Evolutionary conservation across 2,888 invertebrate genomes (phyloP).

Genomic region (Auanema sp.): DNA sequence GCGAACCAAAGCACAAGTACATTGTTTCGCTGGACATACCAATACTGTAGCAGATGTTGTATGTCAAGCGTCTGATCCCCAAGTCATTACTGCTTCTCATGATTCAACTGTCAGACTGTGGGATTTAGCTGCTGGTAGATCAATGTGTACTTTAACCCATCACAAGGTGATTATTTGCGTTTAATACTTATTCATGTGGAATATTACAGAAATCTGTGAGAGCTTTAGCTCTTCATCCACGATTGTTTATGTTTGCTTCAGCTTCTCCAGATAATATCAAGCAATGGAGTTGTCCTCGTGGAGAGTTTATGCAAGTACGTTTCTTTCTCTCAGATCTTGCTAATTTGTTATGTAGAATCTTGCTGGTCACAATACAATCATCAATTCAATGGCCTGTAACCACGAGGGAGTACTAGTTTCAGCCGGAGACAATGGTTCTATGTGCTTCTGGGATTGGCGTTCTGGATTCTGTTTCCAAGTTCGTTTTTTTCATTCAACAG

Average conservation of each 20-base stretch:
- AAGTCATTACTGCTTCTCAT: slow-evolving; percentile 73
- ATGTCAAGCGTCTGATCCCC: slow-evolving; percentile 90
- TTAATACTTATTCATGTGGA: neutral
- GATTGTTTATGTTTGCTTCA: slow-evolving; percentile 86
- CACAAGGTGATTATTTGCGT: slow-evolving; percentile 74
- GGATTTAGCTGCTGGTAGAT: slow-evolving; percentile 95
- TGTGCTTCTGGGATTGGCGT: slow-evolving; percentile 98
- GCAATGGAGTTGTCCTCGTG: slow-evolving; percentile 97
- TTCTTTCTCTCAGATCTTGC: neutral
- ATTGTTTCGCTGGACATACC: slow-evolving; percentile 90
- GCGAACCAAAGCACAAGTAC: slow-evolving; percentile 96
- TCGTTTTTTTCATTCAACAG: neutral
- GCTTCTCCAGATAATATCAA: slow-evolving; percentile 98
- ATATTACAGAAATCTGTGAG: slow-evolving; percentile 71
- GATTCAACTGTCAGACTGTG: slow-evolving; percentile 95
- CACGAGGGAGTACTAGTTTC: slow-evolving; percentile 92
- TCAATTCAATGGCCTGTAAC: slow-evolving; percentile 93
- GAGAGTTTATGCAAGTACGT: slow-evolving; percentile 79
- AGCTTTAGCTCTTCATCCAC: slow-evolving; percentile 70
- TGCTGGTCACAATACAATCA: slow-evolving; percentile 93
- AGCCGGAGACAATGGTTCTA: slow-evolving; percentile 93
- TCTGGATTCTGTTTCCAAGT: slow-evolving; percentile 96
- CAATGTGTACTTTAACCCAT: slow-evolving; percentile 90
- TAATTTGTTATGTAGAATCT: slow-evolving; percentile 24
- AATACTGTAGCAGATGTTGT: slow-evolving; percentile 94